Base-by-base conservation (phyloP, 2,113 vertebrate species). In the Tylochromis polylepis region DNA sequence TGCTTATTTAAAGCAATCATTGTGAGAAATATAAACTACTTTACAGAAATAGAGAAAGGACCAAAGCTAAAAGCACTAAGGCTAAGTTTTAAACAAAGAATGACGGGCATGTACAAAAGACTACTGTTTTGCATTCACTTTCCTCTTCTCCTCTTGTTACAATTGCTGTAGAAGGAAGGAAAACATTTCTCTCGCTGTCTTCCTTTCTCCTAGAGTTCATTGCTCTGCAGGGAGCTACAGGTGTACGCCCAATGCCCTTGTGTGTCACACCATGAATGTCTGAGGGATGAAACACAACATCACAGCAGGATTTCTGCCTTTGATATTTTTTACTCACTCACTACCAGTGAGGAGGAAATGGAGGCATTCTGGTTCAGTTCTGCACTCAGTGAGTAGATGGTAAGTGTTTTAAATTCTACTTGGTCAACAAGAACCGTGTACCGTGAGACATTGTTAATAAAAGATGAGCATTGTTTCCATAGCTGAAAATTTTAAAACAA, bases 391-490 rank as follows among this genome's bases (percentile, higher is more conserved):
- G 8, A 6, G 59, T 18, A 18, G 59, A 29, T 10, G 29, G 18
- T 59, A 67, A 22, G 34, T 65, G 34, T 34, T 65, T 65, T 38
- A 91, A 93, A 92, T 93, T 91, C 89, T 38, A 86, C 91, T 91
- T 87, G 38, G 82, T 65, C 34, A 62, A 62, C 59, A 34, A 62
- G 59, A 34, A 34, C 59, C 34, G 34, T 34, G 29, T 62, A 34
- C 59, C 34, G 34, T 36, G 34, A 36, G 34, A 36, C 34, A 8
- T 20, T 62, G 18, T 62, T 34, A 36, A 36, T 62, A 36, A 62
- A 62, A 31, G 59, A 36, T 36, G 31, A 20, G 18, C 16, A 62
- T 36, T 36, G 31, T 36, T 36, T 31, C 20, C 20, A 62, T 34
- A 62, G 4, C 10, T 62, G 20, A 62, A 62, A 62, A 2, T 0